phyloP scores from a whole-genome alignment of 2,797 vertebrate species.

The Melanotaenia trifasciata region DNA sequence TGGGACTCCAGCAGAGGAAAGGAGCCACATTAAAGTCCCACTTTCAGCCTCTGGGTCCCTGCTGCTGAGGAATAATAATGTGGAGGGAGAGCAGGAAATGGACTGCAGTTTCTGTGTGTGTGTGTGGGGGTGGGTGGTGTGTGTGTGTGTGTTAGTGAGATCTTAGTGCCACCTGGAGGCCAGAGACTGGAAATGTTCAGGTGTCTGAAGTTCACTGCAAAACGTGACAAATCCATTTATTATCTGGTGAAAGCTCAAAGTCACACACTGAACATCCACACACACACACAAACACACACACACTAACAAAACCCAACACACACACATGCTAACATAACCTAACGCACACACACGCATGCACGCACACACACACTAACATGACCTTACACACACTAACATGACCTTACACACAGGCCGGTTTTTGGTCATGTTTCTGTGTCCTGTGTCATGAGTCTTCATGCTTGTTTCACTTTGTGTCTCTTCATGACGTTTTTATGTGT shows the following conservation, averaged over 20 bases:
- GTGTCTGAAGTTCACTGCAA: neutral
- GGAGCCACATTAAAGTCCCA: conserved; percentile 58
- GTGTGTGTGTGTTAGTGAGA: neutral
- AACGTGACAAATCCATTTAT: too few relatives aligned
- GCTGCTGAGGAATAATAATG: conserved; percentile 43
- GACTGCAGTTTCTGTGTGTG: neutral
- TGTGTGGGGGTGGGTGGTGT: neutral
- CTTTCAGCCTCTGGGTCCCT: conserved; percentile 41
- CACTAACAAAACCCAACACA: too few relatives aligned
- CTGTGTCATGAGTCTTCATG: too few relatives aligned
- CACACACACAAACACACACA: too few relatives aligned
- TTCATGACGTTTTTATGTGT: too few relatives aligned
- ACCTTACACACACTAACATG: too few relatives aligned
- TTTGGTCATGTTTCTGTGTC: too few relatives aligned
- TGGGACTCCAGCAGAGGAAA: conserved; percentile 32
- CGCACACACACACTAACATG: too few relatives aligned
- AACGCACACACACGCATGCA: too few relatives aligned
- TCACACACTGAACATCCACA: neutral
- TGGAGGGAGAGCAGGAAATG: conserved; percentile 31
- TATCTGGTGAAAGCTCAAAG: neutral
- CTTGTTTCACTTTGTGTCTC: too few relatives aligned
- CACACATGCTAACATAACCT: too few relatives aligned
- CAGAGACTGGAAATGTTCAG: neutral
- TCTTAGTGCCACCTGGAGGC: conserved; percentile 60
- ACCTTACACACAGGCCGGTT: too few relatives aligned